These are phyloP conservation scores for Microvelia longipes DNA, from an alignment of 1,140 invertebrate genomes.

Conservation along the genomic window DNA sequence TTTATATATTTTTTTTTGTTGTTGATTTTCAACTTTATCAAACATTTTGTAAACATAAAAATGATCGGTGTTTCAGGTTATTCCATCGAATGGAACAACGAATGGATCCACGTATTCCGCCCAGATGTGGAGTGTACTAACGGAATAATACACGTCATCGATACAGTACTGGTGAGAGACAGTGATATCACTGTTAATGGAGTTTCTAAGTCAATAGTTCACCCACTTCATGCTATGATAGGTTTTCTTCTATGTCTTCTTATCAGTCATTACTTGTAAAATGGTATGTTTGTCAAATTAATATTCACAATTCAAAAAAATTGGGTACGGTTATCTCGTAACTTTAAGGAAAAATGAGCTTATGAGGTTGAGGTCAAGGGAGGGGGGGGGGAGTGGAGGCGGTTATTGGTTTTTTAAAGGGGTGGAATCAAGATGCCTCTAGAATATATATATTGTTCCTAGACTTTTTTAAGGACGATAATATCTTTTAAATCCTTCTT, in stretches of 20 bases:
- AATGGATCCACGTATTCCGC: conserved; percentile 59
- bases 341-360: not conserved
- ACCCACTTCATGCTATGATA: conserved; percentile 6
- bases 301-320: conserved; percentile 20
- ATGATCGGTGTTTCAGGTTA: conserved; percentile 43
- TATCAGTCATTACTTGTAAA: conserved; percentile 14
- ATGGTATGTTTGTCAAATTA: conserved; percentile 27
- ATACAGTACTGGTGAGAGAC: conserved; percentile 61
- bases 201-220: conserved; percentile 4
- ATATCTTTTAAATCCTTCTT: too few species aligned
- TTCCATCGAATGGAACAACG: conserved; percentile 64
- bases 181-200: conserved; percentile 61
- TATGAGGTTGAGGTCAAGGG: not conserved
- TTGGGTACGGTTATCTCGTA: not conserved
- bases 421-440: too few species aligned
- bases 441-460: not conserved
- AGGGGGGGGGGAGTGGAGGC: too few species aligned
- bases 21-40: too few species aligned
- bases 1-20: too few species aligned
- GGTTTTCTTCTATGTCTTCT: conserved; percentile 15
- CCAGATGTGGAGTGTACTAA: conserved; percentile 84
- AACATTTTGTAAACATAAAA: too few species aligned
- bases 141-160: conserved; percentile 83
- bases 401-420: too few species aligned
- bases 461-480: not conserved